Percentiles rank a stretch among this genome's conserved stretches.
Conservation (phyloP, 1,140 invertebrate species). For the Drosophila busckii region DNA sequence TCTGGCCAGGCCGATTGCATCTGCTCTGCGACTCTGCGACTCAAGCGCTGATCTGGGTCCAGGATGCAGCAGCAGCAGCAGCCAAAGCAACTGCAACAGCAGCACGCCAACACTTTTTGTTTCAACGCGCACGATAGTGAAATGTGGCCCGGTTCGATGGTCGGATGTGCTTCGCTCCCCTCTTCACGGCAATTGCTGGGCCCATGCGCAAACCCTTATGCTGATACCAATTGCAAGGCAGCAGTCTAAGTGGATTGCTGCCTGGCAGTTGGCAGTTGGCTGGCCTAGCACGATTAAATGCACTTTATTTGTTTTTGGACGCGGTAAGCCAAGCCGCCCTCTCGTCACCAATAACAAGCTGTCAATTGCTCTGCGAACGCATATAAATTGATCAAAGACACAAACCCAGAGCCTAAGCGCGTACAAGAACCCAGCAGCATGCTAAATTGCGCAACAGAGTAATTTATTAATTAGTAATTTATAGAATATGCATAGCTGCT, state of each 20-base stretch:
- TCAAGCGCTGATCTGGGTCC: slow-evolving; percentile 19
- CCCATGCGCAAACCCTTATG: neutral
- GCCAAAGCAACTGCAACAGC: slow-evolving; percentile 11
- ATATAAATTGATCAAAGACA: slow-evolving; percentile 44
- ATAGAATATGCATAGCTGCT: too few species aligned
- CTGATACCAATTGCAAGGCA: slow-evolving; percentile 13
- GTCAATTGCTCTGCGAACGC: slow-evolving; percentile 40
- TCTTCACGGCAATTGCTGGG: slow-evolving; percentile 8
- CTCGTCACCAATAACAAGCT: slow-evolving; percentile 38
- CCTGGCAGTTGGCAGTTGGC: neutral
- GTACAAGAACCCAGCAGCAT: too few species aligned
- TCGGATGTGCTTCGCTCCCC: slow-evolving; percentile 21
- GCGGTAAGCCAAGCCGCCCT: slow-evolving; percentile 23
- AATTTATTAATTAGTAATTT: too few species aligned
- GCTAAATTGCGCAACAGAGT: too few species aligned
- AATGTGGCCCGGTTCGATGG: slow-evolving; percentile 39
- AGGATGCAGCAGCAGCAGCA: slow-evolving; percentile 34
- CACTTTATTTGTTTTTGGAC: slow-evolving; percentile 53
- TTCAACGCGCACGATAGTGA: slow-evolving; percentile 63
- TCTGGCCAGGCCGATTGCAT: slow-evolving; percentile 58
- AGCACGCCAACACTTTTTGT: slow-evolving; percentile 66
- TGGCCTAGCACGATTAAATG: slow-evolving; percentile 43
- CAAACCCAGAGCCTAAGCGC: neutral
- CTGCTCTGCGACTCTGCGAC: slow-evolving; percentile 18
- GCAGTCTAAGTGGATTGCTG: slow-evolving; percentile 56